Evolutionary conservation across 2,797 vertebrate genomes (phyloP).

Genomic region (Natrix natrix): DNA sequence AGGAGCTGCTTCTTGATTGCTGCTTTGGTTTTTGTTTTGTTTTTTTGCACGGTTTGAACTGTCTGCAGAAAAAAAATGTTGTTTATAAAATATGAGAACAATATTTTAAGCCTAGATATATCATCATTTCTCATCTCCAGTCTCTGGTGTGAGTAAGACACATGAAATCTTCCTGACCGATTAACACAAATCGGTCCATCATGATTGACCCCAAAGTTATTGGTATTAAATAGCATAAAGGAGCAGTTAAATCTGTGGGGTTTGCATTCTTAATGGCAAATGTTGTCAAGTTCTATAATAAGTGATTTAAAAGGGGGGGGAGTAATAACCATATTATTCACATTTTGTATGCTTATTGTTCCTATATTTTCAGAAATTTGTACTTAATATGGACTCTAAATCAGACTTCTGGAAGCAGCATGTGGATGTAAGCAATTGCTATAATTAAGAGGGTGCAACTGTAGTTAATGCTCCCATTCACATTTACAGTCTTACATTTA

Average conservation of each 20-base stretch:
- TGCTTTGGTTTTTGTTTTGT: constrained; percentile 46
- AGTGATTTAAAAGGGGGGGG: constrained; percentile 18
- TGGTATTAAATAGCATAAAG: constrained; percentile 39
- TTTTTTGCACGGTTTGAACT: constrained; percentile 40
- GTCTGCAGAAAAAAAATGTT: constrained; percentile 25
- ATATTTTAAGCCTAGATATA: constrained; percentile 37
- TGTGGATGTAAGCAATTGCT: not conserved
- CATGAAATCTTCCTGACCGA: constrained; percentile 55
- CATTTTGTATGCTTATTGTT: constrained; percentile 8
- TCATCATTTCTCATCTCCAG: constrained; percentile 47
- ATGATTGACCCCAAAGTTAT: constrained; percentile 47
- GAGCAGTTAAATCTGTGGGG: constrained; percentile 40
- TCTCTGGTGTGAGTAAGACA: constrained; percentile 47
- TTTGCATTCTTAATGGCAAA: constrained; percentile 33
- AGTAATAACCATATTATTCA: constrained; percentile 19
- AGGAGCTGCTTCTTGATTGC: constrained; percentile 44
- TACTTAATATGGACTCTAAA: not conserved
- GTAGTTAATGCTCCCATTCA: not conserved
- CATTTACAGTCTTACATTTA: not conserved
- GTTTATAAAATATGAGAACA: constrained; percentile 41
- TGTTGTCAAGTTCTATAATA: not conserved
- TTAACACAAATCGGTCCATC: constrained; percentile 46
- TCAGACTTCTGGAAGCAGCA: not conserved
- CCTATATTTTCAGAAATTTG: constrained; percentile 9
- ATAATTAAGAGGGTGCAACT: constrained; percentile 6